A percentile compares a stretch with the other conserved stretches of the same genome.
phyloP scores from a whole-genome alignment of 1,140 invertebrate genomes.

The Meloidogyne floridensis region DNA sequence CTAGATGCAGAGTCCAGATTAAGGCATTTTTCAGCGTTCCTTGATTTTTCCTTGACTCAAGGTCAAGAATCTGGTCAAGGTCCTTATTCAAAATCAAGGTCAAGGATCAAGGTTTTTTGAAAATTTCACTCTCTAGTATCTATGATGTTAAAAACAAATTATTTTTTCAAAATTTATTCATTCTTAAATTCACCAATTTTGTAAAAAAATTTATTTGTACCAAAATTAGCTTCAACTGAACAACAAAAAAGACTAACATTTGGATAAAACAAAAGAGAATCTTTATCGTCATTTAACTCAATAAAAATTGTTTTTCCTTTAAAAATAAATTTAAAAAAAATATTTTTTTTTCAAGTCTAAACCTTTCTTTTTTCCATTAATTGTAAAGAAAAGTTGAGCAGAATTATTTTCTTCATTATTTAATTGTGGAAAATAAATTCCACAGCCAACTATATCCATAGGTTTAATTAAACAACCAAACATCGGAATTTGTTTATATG shows the following conservation, averaged over 20 bases:
- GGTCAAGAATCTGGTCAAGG: too few species aligned
- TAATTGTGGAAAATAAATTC: neutral
- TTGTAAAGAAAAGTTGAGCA: neutral
- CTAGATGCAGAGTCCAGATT: too few species aligned
- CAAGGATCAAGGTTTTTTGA: too few species aligned
- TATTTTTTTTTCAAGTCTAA: neutral
- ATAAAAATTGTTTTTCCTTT: neutral
- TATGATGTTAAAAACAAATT: too few species aligned
- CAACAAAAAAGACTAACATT: neutral
- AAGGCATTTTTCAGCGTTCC: too few species aligned
- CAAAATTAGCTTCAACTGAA: slow-evolving; percentile 1
- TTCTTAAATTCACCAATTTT: neutral
- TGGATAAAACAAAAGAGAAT: neutral
- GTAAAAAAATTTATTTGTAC: neutral
- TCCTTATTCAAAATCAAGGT: too few species aligned
- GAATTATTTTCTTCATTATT: neutral
- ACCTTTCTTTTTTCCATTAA: neutral
- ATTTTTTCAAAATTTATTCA: neutral
- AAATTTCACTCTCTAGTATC: too few species aligned
- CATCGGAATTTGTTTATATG: neutral
- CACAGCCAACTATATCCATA: neutral
- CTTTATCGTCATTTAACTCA: neutral
- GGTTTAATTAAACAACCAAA: neutral
- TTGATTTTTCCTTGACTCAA: too few species aligned
- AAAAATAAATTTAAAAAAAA: neutral